These are phyloP conservation scores for Chrysaora quinquecirrha DNA, from an alignment of 30 jellyfish, hydroid and myxozoan species.

Conservation along the genomic window DNA sequence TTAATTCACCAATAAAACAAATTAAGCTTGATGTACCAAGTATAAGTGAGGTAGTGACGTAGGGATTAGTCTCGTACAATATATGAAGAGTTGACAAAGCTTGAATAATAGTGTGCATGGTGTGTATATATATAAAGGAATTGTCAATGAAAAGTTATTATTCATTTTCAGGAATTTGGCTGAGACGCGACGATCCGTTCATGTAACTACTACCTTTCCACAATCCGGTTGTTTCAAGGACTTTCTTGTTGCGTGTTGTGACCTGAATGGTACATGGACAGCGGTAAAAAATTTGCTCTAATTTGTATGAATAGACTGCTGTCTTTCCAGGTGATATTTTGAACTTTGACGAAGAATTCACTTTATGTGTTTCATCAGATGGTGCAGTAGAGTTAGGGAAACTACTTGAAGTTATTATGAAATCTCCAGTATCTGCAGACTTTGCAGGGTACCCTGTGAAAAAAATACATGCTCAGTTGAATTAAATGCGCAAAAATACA, in stretches of 20 bases:
- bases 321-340: conserved; percentile 36
- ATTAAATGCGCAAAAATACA: not conserved
- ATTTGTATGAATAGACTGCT: not conserved
- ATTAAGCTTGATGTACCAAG: no score
- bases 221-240: conserved; percentile 34
- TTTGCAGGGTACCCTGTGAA: not conserved
- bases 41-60: no score
- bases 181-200: not conserved
- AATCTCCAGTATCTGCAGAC: not conserved
- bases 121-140: no score
- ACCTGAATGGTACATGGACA: conserved; percentile 50
- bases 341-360: not conserved
- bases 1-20: no score
- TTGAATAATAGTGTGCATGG: no score
- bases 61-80: no score
- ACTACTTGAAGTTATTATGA: not conserved
- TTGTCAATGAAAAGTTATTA: no score
- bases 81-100: no score
- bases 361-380: not conserved
- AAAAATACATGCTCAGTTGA: not conserved
- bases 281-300: not conserved
- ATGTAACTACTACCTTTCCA: conserved; percentile 46
- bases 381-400: not conserved
- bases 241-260: conserved; percentile 22
- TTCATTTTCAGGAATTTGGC: no score